Evolutionary conservation across 2,113 vertebrate genomes (phyloP).

Genomic region (Psettodes erumei): DNA sequence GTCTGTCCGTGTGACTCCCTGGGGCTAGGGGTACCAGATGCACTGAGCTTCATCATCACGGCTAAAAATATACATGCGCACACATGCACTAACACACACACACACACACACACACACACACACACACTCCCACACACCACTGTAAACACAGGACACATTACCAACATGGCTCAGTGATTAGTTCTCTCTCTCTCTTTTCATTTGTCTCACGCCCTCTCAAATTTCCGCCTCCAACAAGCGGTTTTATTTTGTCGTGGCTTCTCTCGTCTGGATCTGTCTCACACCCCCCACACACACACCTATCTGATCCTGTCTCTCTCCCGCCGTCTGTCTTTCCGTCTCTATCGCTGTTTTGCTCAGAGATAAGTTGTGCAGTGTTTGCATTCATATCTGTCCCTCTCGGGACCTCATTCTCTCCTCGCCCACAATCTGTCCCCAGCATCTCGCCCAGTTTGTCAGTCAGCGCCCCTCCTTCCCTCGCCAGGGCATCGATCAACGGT

Average conservation of each 20-base stretch:
- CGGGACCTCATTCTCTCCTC: slow-evolving; percentile 54
- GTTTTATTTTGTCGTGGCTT: slow-evolving; percentile 30
- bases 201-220: slow-evolving; percentile 33
- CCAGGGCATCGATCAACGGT: background rate
- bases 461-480: slow-evolving; percentile 28
- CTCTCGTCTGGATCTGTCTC: slow-evolving; percentile 35
- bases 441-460: slow-evolving; percentile 63
- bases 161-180: slow-evolving; percentile 74
- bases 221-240: slow-evolving; percentile 11
- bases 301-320: slow-evolving; percentile 61
- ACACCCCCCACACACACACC: slow-evolving; percentile 9
- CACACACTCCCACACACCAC: slow-evolving; percentile 16
- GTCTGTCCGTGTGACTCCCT: slow-evolving; percentile 70
- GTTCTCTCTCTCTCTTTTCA: slow-evolving; percentile 33
- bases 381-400: slow-evolving; percentile 62
- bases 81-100: slow-evolving; percentile 31
- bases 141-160: slow-evolving; percentile 78
- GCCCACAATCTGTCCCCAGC: slow-evolving; percentile 39
- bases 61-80: slow-evolving; percentile 82
- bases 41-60: slow-evolving; percentile 75
- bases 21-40: slow-evolving; percentile 82
- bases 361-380: slow-evolving; percentile 66
- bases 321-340: slow-evolving; percentile 42
- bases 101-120: slow-evolving; percentile 30
- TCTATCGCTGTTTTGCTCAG: slow-evolving; percentile 52